Percentiles rank a stretch among this genome's conserved stretches.
Evolutionary conservation across 2,113 vertebrate species (phyloP).

Genomic region (Gambusia affinis): DNA sequence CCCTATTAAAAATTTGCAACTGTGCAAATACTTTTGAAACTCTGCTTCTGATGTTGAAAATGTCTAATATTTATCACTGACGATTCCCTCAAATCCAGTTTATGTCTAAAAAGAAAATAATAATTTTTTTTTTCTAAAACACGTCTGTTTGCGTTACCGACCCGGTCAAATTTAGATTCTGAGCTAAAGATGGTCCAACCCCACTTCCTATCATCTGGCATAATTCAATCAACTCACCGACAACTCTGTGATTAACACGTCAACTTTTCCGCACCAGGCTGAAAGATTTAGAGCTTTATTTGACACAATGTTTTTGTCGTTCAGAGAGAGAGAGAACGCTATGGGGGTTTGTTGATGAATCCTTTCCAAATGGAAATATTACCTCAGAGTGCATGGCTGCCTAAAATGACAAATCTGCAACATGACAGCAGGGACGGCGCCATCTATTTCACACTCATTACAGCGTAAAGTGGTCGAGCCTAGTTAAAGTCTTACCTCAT

Average conservation of each 20-base stretch:
- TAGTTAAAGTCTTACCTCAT: conserved; percentile 49
- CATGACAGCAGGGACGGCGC: conserved; percentile 19
- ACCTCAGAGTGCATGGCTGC: conserved; percentile 37
- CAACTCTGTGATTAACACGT: conserved; percentile 51
- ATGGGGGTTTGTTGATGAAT: conserved; percentile 48
- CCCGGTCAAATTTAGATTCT: not conserved
- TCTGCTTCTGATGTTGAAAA: too few species aligned
- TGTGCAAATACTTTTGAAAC: too few species aligned
- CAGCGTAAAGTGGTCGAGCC: conserved; percentile 36
- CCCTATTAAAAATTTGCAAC: too few species aligned
- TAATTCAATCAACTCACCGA: conserved; percentile 34
- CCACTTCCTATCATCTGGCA: conserved; percentile 20
- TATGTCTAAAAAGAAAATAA: too few species aligned
- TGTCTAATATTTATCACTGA: too few species aligned
- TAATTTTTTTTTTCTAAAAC: not conserved
- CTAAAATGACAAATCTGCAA: conserved; percentile 32
- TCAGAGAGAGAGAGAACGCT: conserved; percentile 64
- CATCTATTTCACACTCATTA: conserved; percentile 61
- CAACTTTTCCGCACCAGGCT: conserved; percentile 19
- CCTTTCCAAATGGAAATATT: conserved; percentile 63
- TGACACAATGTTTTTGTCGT: conserved; percentile 41
- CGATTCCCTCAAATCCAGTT: too few species aligned
- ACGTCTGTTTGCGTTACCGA: not conserved
- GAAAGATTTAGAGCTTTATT: conserved; percentile 75
- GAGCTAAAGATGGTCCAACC: conserved; percentile 19